phyloP scores from a whole-genome alignment of 92 coral and sea anemone species.

The Micromussa lordhowensis region DNA sequence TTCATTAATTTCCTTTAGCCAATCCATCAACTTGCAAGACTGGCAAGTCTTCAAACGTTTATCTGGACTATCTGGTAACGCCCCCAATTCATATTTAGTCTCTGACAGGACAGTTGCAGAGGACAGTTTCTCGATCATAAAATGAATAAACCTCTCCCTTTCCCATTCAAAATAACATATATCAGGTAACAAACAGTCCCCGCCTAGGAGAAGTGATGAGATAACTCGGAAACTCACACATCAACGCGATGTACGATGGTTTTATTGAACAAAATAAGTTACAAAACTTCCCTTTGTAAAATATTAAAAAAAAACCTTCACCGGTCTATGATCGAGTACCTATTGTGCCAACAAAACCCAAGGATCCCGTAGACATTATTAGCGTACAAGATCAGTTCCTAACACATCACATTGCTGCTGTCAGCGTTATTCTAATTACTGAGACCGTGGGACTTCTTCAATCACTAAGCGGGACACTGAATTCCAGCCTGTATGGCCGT shows the following conservation, averaged over 20 bases:
- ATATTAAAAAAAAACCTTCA: not conserved
- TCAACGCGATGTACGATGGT: not conserved
- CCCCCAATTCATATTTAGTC: too few relatives aligned
- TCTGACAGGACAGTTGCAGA: too few relatives aligned
- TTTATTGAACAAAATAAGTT: too few relatives aligned
- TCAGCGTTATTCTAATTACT: not conserved
- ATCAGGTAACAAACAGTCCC: too few relatives aligned
- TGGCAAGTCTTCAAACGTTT: too few relatives aligned
- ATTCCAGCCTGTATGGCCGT: constrained; percentile 8
- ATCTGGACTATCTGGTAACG: too few relatives aligned
- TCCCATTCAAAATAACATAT: too few relatives aligned
- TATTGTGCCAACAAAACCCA: not conserved
- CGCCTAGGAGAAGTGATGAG: too few relatives aligned
- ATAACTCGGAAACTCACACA: not conserved
- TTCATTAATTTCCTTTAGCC: too few relatives aligned
- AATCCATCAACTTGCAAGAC: too few relatives aligned
- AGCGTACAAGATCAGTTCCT: not conserved
- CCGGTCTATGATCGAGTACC: not conserved
- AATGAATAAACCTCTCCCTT: too few relatives aligned
- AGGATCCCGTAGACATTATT: not conserved
- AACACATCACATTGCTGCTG: not conserved
- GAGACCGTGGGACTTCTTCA: constrained; percentile 16
- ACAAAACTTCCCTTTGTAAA: not conserved
- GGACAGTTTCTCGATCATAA: too few relatives aligned
- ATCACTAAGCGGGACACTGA: constrained; percentile 29